Percentiles rank a stretch among this genome's conserved stretches.
Conservation (phyloP, 2,113 vertebrate genomes). For the Laticauda colubrina region DNA sequence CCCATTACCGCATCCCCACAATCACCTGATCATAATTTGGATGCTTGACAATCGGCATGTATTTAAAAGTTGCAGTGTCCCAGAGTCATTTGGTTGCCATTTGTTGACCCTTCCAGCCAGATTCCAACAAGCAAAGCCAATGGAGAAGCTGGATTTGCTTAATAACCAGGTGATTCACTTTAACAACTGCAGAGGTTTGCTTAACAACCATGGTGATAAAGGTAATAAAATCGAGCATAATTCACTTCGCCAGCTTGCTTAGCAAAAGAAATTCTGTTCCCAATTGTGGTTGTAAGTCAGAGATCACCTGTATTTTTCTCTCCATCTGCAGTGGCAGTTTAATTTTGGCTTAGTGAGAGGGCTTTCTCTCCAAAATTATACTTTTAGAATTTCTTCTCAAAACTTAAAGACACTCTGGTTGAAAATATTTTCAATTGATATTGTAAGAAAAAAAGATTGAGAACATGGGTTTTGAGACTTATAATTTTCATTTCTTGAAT, state of each 20-base stretch:
- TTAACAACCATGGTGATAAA: neutral
- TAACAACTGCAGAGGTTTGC: neutral
- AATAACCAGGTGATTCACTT: neutral
- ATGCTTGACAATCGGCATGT: neutral
- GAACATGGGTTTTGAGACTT: conserved; percentile 10
- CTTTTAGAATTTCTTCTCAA: conserved; percentile 33
- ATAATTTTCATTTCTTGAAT: neutral
- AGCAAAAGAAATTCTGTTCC: neutral
- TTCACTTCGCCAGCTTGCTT: neutral
- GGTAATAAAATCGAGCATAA: neutral
- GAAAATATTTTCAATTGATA: conserved; percentile 14
- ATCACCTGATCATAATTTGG: neutral
- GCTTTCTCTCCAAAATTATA: conserved; percentile 47
- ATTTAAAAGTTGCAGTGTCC: neutral
- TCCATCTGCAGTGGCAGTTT: conserved; percentile 41
- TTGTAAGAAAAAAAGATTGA: neutral
- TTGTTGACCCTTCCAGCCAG: neutral
- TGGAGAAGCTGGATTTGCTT: neutral
- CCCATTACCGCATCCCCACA: neutral
- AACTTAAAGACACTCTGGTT: conserved; percentile 18
- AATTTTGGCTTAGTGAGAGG: conserved; percentile 35
- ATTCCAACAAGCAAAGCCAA: neutral
- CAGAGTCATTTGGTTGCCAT: neutral
- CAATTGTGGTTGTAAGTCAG: neutral
- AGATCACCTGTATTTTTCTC: neutral